Base-by-base conservation (phyloP, 1,140 invertebrate genomes). In the Drosophila repletoides region DNA sequence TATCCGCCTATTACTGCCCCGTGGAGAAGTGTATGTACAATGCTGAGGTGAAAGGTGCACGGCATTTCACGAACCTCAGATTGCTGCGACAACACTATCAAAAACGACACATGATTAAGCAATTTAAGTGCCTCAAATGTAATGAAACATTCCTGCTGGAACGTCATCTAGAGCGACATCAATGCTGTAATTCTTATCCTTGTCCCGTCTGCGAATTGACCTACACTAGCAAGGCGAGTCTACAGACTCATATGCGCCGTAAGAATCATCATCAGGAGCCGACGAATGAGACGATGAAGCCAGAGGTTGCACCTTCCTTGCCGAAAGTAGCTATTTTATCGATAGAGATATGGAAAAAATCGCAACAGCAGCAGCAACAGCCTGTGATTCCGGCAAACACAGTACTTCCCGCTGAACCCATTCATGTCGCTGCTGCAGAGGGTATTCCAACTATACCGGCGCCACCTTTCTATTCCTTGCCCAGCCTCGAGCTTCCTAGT, bases 91-190 rank as follows among this genome's bases (percentile, higher is more conserved):
- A 94, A 90, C 93, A 94, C 74, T 94, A 93, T 64, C 88, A 93
- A 34, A 94, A 94, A 83, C 92, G 92, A 5, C 93, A 94, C 58
- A 91, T 92, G 6, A 89, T 91, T 6, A 94, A 93, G 87, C 91
- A 74, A 4, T 91, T 91, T 69, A 70, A 76, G 6, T 94, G 93
- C 71, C 72, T 67, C 2, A 76, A 73, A 15, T 94, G 93, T 60
- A 71, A 90, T 1, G 93, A 93, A 73, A 89, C 90, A 55, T 94
- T 94, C 74, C 90, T 93, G 2, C 66, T 94, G 92, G 76, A 92
- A 91, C 21, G 77, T 87, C 36, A 86, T 87, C 31, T 94, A 92
- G 67, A 90, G 52, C 28, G 93, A 92, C 72, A 81, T 63, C 34
- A 59, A 4, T 94, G 93, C 80, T 69, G 93, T 79, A 61, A 90